Evolutionary conservation across 2,113 vertebrate species (phyloP).

Genomic region (Hemiscyllium ocellatum): DNA sequence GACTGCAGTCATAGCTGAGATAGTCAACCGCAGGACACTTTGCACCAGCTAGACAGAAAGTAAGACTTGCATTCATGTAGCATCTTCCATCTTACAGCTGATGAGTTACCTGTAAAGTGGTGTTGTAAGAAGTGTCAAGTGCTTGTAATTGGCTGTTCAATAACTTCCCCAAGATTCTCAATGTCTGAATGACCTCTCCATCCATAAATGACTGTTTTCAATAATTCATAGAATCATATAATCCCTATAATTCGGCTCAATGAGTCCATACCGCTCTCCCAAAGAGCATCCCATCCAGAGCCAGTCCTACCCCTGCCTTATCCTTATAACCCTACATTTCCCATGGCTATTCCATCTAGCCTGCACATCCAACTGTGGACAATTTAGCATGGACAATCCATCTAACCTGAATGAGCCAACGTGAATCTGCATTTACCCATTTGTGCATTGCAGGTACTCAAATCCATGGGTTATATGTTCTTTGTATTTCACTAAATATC

Average conservation of each 20-base stretch:
- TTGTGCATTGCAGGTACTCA: not conserved
- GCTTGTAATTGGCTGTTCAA: not conserved
- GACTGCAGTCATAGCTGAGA: not conserved
- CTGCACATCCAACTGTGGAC: too few relatives aligned
- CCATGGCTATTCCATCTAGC: too few relatives aligned
- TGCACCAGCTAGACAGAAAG: not conserved
- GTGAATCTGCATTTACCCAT: not conserved
- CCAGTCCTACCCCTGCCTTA: too few relatives aligned
- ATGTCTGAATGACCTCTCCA: not conserved
- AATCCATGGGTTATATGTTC: not conserved
- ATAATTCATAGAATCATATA: not conserved
- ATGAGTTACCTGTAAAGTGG: too few relatives aligned
- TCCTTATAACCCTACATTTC: too few relatives aligned
- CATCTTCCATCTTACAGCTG: too few relatives aligned
- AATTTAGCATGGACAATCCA: too few relatives aligned
- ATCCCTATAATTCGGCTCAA: too few relatives aligned
- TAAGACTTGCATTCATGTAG: not conserved
- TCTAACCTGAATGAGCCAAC: not conserved
- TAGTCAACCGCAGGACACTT: not conserved
- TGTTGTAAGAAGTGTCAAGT: not conserved
- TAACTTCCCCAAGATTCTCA: not conserved
- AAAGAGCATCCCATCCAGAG: too few relatives aligned
- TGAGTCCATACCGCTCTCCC: too few relatives aligned
- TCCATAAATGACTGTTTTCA: not conserved
- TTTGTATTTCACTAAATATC: not conserved